Conservation (phyloP, 2,888 invertebrate genomes). For the Macrosiphum euphorbiae region DNA sequence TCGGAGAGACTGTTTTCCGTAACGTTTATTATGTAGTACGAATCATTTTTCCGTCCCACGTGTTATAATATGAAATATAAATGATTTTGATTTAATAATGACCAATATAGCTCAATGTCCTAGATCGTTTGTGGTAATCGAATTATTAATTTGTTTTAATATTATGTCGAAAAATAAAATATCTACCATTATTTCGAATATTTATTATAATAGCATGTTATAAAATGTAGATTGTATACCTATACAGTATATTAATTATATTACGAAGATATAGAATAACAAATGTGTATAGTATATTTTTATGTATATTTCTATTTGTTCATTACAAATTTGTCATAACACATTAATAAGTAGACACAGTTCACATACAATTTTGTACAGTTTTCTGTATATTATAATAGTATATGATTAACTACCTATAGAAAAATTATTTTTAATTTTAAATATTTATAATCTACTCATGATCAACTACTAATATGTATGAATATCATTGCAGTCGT, state of each 20-base stretch:
- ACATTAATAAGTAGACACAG: too few relatives aligned
- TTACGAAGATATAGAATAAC: too few relatives aligned
- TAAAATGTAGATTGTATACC: too few relatives aligned
- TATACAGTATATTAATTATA: too few relatives aligned
- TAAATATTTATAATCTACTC: background rate
- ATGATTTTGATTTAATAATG: background rate
- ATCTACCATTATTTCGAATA: background rate
- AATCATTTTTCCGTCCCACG: background rate
- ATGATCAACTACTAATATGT: background rate
- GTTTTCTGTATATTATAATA: too few relatives aligned
- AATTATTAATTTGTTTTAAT: too few relatives aligned
- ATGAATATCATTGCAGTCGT: background rate
- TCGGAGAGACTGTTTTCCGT: slow-evolving; percentile 25
- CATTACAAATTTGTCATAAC: too few relatives aligned
- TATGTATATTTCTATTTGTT: too few relatives aligned
- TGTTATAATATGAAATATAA: background rate
- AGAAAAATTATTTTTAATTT: too few relatives aligned
- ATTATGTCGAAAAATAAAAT: background rate
- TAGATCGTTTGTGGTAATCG: background rate
- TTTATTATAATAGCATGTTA: background rate
- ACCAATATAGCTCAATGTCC: background rate
- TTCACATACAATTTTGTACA: too few relatives aligned
- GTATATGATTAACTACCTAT: too few relatives aligned
- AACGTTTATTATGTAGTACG: background rate
- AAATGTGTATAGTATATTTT: too few relatives aligned